Evolutionary conservation across 2,888 invertebrate species (phyloP).

Genomic region (Idaea biselata): DNA sequence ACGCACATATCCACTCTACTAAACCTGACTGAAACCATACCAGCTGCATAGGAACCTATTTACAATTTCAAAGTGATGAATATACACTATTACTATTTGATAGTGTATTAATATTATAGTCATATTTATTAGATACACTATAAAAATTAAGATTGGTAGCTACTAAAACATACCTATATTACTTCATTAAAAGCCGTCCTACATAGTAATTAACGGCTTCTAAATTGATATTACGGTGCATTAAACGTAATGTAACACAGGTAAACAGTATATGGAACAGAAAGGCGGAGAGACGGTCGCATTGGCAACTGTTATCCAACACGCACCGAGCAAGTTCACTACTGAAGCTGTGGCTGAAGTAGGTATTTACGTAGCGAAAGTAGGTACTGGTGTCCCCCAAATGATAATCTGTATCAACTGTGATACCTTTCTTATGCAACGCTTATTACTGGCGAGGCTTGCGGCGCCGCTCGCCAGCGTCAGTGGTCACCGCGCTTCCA

Average conservation of each 20-base stretch:
- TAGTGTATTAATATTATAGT: too few species aligned
- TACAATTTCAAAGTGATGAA: too few species aligned
- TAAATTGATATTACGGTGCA: not conserved
- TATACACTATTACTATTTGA: too few species aligned
- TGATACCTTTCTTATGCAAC: constrained; percentile 63
- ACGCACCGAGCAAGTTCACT: constrained; percentile 18
- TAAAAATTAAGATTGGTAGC: too few species aligned
- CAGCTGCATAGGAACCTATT: too few species aligned
- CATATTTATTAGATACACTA: too few species aligned
- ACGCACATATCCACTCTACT: too few species aligned
- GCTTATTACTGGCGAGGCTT: constrained; percentile 19
- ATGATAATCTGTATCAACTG: constrained; percentile 76
- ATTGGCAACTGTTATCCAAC: constrained; percentile 19
- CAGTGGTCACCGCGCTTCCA: constrained; percentile 54
- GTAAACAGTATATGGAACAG: not conserved
- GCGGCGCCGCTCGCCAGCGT: constrained; percentile 46
- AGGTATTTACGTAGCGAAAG: too few species aligned
- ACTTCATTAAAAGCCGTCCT: too few species aligned
- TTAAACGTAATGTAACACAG: not conserved
- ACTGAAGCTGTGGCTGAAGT: constrained; percentile 28
- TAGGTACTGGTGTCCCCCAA: constrained; percentile 67
- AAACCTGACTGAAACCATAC: too few species aligned
- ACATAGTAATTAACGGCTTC: not conserved
- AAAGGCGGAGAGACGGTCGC: not conserved
- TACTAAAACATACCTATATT: too few species aligned